These are phyloP conservation scores for Podilymbus podiceps DNA, from an alignment of 2,113 vertebrate species.

Conservation along the genomic window DNA sequence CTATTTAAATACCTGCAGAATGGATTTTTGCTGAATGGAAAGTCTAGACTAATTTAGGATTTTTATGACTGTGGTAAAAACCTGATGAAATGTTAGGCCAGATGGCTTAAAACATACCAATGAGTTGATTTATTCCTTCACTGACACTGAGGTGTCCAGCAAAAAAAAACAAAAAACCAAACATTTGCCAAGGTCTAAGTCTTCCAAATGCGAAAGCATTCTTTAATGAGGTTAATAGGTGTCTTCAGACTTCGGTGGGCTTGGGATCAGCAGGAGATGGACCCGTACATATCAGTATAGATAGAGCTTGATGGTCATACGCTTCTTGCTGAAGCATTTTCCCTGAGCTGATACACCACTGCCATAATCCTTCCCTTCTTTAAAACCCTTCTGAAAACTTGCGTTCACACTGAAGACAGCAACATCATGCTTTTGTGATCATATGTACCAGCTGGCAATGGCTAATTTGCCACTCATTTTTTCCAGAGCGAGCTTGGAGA, in stretches of 20 bases:
- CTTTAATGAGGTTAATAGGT: background rate
- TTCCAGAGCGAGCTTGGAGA: background rate
- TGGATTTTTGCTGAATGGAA: background rate
- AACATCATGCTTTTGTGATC: background rate
- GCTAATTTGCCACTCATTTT: no score
- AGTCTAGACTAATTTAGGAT: background rate
- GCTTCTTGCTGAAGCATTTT: background rate
- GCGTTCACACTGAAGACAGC: accelerated
- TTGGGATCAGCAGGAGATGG: background rate
- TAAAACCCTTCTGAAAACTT: background rate
- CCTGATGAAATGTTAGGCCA: accelerated
- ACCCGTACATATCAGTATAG: accelerated
- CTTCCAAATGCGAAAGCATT: background rate
- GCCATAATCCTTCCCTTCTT: background rate
- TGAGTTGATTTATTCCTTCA: background rate
- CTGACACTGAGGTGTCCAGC: background rate
- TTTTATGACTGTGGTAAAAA: background rate
- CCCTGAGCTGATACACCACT: background rate
- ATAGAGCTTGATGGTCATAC: accelerated
- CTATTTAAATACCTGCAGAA: accelerated
- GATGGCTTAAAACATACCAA: background rate
- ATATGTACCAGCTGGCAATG: no score
- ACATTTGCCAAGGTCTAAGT: background rate
- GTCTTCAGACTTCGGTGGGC: background rate
- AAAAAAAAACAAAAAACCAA: background rate